These are phyloP conservation scores for Ondatra zibethicus DNA, from an alignment of 2,113 vertebrate genomes.

Conservation along the genomic window DNA sequence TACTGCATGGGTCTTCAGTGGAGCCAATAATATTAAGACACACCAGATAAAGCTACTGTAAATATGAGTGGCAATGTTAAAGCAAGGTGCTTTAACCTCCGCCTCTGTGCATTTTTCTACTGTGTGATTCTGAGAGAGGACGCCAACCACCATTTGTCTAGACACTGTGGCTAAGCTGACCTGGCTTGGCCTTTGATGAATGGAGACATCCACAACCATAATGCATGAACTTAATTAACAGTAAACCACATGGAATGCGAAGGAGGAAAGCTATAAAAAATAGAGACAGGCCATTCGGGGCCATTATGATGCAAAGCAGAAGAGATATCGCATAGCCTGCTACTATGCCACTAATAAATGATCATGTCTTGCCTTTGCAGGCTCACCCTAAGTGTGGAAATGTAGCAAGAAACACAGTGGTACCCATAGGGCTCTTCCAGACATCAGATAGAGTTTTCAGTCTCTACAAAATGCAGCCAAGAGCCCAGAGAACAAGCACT, in stretches of 20 bases:
- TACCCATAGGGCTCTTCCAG: not conserved
- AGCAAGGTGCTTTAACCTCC: not conserved
- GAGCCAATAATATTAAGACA: not conserved
- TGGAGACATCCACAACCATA: not conserved
- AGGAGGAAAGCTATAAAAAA: not conserved
- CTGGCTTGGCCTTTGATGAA: slow-evolving; percentile 11
- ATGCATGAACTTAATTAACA: slow-evolving; percentile 45
- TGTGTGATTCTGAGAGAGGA: not conserved
- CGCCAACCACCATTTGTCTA: not conserved
- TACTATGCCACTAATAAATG: too few relatives aligned
- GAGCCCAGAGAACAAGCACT: not conserved
- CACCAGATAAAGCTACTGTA: not conserved
- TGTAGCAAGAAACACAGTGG: not conserved
- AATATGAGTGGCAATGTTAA: not conserved
- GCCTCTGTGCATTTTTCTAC: not conserved
- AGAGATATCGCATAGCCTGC: not conserved
- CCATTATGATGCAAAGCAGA: not conserved
- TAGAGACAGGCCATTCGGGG: not conserved
- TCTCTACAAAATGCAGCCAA: not conserved
- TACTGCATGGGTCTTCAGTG: not conserved
- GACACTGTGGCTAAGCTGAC: not conserved
- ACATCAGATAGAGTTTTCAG: not conserved
- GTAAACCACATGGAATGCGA: not conserved
- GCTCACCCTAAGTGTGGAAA: not conserved
- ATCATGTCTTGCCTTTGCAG: not conserved